phyloP scores from a whole-genome alignment of 2,888 invertebrate genomes.

The Monoplex corrugatus region DNA sequence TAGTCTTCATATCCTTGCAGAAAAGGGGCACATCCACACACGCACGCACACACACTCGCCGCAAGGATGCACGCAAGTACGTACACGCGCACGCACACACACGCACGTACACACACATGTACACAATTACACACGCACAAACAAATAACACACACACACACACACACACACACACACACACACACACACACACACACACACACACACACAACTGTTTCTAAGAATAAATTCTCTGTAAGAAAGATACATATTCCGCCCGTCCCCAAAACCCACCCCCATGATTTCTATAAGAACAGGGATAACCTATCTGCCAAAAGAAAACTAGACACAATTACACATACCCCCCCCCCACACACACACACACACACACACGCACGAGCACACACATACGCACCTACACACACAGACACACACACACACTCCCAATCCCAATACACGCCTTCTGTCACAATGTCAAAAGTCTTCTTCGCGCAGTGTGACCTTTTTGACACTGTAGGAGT shows the following conservation, averaged over 20 bases:
- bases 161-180: conserved; percentile 16
- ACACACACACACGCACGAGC: background rate
- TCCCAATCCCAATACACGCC: background rate
- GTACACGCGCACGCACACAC: conserved; percentile 7
- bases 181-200: background rate
- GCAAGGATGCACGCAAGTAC: background rate
- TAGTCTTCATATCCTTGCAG: too few species aligned
- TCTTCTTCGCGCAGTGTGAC: too few species aligned
- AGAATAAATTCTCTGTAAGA: too few species aligned
- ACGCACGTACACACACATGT: background rate
- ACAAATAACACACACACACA: background rate
- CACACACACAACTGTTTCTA: background rate
- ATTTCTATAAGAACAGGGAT: too few species aligned
- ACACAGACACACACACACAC: background rate
- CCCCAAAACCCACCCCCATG: too few species aligned
- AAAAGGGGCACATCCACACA: background rate
- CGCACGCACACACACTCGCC: background rate
- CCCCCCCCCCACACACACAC: too few species aligned
- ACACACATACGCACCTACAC: background rate
- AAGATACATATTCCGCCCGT: too few species aligned
- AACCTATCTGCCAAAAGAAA: too few species aligned
- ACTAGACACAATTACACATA: too few species aligned
- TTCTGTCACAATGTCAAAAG: too few species aligned
- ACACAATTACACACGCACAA: background rate
- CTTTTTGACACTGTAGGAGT: background rate